A percentile compares a stretch with the other conserved stretches of the same genome.
phyloP scores from a whole-genome alignment of 2,888 invertebrate species.

The Synergus laeviventris region DNA sequence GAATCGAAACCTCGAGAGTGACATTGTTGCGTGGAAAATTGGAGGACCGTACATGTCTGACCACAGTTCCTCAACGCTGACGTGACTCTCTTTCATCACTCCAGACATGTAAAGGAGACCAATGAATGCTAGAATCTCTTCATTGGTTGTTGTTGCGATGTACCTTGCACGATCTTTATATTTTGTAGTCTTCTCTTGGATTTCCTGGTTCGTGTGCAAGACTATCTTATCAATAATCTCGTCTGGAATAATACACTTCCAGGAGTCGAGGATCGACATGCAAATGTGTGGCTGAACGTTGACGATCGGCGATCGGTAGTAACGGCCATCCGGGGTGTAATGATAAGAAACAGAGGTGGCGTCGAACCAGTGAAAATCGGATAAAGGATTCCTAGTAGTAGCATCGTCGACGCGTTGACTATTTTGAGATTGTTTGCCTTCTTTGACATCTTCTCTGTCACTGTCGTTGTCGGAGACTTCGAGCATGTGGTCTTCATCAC shows the following conservation, averaged over 20 bases:
- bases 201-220: slow-evolving; percentile 40
- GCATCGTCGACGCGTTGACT: not conserved
- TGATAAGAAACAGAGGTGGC: slow-evolving; percentile 10
- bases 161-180: slow-evolving; percentile 39
- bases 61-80: slow-evolving; percentile 43
- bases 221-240: slow-evolving; percentile 40
- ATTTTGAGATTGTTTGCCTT: not conserved
- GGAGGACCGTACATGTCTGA: slow-evolving; percentile 42
- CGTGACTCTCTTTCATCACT: slow-evolving; percentile 40
- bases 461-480: slow-evolving; percentile 41
- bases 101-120: slow-evolving; percentile 43
- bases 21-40: slow-evolving; percentile 44
- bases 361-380: slow-evolving; percentile 5
- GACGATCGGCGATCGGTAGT: slow-evolving; percentile 34
- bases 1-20: slow-evolving; percentile 40
- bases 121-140: slow-evolving; percentile 40
- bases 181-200: slow-evolving; percentile 32
- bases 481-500: slow-evolving; percentile 41
- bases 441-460: slow-evolving; percentile 23
- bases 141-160: slow-evolving; percentile 16
- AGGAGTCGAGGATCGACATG: slow-evolving; percentile 43
- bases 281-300: slow-evolving; percentile 23
- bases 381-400: not conserved
- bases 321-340: not conserved
- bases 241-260: slow-evolving; percentile 44